These are phyloP conservation scores for Diplogasteroides magnus DNA, from an alignment of 1,140 invertebrate species.

Conservation along the genomic window DNA sequence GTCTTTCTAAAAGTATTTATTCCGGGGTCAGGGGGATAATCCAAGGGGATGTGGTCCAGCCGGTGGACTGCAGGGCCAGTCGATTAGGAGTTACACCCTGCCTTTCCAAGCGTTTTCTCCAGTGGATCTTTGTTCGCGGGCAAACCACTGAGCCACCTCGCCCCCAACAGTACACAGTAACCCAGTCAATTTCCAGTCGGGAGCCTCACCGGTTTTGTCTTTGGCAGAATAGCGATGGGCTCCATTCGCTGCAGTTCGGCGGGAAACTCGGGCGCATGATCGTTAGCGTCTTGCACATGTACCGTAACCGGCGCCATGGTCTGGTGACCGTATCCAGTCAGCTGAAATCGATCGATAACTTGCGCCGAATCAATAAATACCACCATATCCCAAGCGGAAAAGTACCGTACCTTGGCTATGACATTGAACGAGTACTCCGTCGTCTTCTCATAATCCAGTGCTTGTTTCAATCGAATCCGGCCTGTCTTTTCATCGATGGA, in stretches of 20 bases:
- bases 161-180: not conserved
- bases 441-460: not conserved
- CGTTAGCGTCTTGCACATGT: slow-evolving; percentile 55
- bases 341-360: slow-evolving; percentile 19
- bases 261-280: slow-evolving; percentile 40
- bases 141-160: no score
- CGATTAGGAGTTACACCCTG: no score
- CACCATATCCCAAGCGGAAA: no score
- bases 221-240: slow-evolving; percentile 12
- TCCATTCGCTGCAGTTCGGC: slow-evolving; percentile 23
- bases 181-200: not conserved
- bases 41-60: no score
- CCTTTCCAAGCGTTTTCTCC: no score
- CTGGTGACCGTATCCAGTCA: slow-evolving; percentile 34
- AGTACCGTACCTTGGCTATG: not conserved
- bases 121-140: no score
- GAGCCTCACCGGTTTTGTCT: slow-evolving; percentile 7
- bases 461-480: not conserved
- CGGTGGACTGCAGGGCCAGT: no score
- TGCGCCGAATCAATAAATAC: no score
- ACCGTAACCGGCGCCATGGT: slow-evolving; percentile 38
- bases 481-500: not conserved
- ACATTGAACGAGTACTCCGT: not conserved
- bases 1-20: no score
- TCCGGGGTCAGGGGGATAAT: no score